Percentiles rank a stretch among this genome's conserved stretches.
These are phyloP conservation scores for Abscondita cerata DNA, from an alignment of 2,888 invertebrate species.

Conservation along the genomic window DNA sequence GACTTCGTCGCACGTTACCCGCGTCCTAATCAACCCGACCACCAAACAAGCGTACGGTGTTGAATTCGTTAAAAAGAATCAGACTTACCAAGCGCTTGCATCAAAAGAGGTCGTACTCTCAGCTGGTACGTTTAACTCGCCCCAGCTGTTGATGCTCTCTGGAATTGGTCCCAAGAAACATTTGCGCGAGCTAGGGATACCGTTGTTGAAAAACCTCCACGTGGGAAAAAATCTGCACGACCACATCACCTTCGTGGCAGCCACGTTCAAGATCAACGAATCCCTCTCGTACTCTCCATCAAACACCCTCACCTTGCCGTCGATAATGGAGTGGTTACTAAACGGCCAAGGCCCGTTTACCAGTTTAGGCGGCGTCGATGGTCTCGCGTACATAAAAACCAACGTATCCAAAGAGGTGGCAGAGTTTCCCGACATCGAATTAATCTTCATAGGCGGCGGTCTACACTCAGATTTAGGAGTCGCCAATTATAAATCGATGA, in stretches of 20 bases:
- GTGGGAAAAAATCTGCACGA: slow-evolving; percentile 75
- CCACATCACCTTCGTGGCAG: slow-evolving; percentile 68
- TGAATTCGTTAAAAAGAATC: slow-evolving; percentile 49
- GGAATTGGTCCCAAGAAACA: slow-evolving; percentile 71
- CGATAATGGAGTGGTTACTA: slow-evolving; percentile 52
- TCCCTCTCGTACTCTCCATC: slow-evolving; percentile 45
- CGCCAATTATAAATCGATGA: slow-evolving; percentile 31
- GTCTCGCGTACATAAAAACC: slow-evolving; percentile 69
- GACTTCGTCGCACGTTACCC: slow-evolving; percentile 63
- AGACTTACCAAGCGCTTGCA: slow-evolving; percentile 51
- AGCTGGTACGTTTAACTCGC: slow-evolving; percentile 78
- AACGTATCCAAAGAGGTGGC: slow-evolving; percentile 61
- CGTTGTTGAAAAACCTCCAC: slow-evolving; percentile 66
- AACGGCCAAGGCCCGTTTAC: slow-evolving; percentile 63
- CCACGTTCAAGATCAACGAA: slow-evolving; percentile 63
- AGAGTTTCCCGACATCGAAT: slow-evolving; percentile 70
- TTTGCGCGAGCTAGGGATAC: slow-evolving; percentile 64
- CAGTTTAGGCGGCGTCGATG: slow-evolving; percentile 68
- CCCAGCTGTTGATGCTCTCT: slow-evolving; percentile 75
- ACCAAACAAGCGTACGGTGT: slow-evolving; percentile 61
- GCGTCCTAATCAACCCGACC: slow-evolving; percentile 62
- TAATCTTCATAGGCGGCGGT: slow-evolving; percentile 66
- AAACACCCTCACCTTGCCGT: slow-evolving; percentile 41
- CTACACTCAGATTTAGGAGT: slow-evolving; percentile 64
- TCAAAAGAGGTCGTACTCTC: slow-evolving; percentile 65